These are phyloP conservation scores for Mamestra configurata DNA, from an alignment of 1,140 invertebrate genomes.

Conservation along the genomic window DNA sequence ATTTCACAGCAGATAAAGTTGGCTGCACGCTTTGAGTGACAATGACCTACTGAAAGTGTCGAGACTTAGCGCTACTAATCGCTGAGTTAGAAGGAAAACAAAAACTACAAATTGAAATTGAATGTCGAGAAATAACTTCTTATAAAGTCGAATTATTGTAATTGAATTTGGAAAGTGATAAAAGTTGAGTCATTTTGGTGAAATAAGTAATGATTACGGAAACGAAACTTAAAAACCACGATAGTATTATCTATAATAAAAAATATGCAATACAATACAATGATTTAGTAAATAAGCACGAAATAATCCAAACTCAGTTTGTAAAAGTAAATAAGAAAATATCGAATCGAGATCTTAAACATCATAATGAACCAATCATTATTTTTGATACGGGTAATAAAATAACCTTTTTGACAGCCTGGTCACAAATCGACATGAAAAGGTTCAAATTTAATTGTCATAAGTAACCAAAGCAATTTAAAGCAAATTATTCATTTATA, in stretches of 20 bases:
- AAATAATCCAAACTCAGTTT: background rate
- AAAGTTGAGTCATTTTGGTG: background rate
- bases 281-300: too few species aligned
- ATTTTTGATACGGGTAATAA: background rate
- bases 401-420: background rate
- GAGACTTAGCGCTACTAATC: constrained; percentile 22
- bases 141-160: background rate
- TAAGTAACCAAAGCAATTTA: constrained; percentile 13
- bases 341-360: background rate
- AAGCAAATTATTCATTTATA: constrained; percentile 25
- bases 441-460: background rate
- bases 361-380: background rate
- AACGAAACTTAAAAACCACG: too few species aligned
- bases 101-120: background rate
- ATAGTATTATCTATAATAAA: too few species aligned
- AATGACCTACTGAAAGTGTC: constrained; percentile 78
- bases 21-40: constrained; percentile 74
- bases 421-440: background rate
- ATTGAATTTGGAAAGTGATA: background rate
- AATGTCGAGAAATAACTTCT: background rate
- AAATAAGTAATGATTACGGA: too few species aligned
- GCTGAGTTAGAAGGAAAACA: background rate
- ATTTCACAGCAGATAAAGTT: constrained; percentile 79
- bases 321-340: background rate
- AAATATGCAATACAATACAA: too few species aligned